Percentiles rank a stretch among this genome's conserved stretches.
Evolutionary conservation across 2,113 vertebrate species (phyloP).

Genomic region (Cervus canadensis): DNA sequence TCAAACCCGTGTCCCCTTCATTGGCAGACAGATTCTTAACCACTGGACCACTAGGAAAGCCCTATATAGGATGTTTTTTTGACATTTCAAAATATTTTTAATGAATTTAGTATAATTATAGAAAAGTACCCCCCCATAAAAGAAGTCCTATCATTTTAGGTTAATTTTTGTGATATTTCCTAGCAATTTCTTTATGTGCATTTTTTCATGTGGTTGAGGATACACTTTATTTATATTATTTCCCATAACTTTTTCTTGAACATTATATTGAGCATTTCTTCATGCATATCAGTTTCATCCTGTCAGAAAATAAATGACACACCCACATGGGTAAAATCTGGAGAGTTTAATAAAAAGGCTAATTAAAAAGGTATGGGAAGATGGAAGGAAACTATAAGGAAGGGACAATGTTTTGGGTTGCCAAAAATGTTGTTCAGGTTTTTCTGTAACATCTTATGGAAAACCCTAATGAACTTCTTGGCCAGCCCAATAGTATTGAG

Average conservation of each 20-base stretch:
- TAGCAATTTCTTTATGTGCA: not conserved
- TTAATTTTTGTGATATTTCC: not conserved
- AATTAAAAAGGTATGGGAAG: not conserved
- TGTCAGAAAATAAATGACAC: not conserved
- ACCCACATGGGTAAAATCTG: not conserved
- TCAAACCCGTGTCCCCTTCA: not conserved
- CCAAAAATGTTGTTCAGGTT: not conserved
- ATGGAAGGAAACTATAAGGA: not conserved
- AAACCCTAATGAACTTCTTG: not conserved
- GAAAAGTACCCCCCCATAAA: not conserved
- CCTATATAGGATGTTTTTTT: not conserved
- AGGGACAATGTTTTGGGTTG: not conserved
- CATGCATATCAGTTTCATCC: not conserved
- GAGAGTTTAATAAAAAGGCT: not conserved
- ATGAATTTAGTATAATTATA: not conserved
- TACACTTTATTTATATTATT: not conserved
- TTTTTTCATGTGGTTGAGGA: not conserved
- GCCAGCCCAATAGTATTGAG: not conserved
- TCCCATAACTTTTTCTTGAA: not conserved
- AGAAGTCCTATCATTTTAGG: not conserved
- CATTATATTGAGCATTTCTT: not conserved
- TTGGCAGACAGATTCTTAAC: not conserved
- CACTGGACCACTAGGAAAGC: not conserved
- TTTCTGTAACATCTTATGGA: not conserved
- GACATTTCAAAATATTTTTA: not conserved